Percentiles rank a stretch among this genome's conserved stretches.
Evolutionary conservation across 1,140 invertebrate genomes (phyloP).

Genomic region (Drosophila funebris): DNA sequence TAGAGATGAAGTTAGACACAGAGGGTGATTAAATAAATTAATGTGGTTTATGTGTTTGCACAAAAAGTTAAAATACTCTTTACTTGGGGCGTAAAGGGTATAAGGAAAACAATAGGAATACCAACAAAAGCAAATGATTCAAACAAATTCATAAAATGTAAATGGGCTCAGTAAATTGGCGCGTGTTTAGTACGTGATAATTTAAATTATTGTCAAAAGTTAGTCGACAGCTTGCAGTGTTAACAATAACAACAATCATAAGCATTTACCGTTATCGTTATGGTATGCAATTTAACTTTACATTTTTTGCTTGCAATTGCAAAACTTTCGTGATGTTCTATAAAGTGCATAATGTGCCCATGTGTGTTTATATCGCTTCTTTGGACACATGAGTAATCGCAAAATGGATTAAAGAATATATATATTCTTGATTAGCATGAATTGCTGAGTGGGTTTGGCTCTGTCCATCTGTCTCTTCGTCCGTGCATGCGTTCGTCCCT

Average conservation of each 20-base stretch:
- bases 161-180: neutral
- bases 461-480: too few relatives aligned
- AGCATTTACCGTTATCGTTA: neutral
- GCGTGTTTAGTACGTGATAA: slow-evolving; percentile 45
- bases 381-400: too few relatives aligned
- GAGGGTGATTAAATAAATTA: too few relatives aligned
- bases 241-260: neutral
- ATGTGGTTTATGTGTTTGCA: neutral
- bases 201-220: slow-evolving; percentile 32
- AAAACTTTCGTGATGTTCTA: neutral
- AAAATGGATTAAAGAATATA: too few relatives aligned
- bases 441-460: too few relatives aligned
- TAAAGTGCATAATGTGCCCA: neutral
- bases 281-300: neutral
- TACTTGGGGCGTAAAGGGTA: neutral
- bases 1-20: neutral
- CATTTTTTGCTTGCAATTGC: slow-evolving; percentile 5
- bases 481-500: too few relatives aligned
- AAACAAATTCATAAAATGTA: slow-evolving; percentile 15
- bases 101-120: neutral
- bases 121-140: too few relatives aligned
- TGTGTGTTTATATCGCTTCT: neutral
- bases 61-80: neutral
- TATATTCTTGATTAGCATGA: too few relatives aligned
- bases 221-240: neutral